These are phyloP conservation scores for Meriones unguiculatus DNA, from an alignment of 2,113 vertebrate species.

Conservation along the genomic window DNA sequence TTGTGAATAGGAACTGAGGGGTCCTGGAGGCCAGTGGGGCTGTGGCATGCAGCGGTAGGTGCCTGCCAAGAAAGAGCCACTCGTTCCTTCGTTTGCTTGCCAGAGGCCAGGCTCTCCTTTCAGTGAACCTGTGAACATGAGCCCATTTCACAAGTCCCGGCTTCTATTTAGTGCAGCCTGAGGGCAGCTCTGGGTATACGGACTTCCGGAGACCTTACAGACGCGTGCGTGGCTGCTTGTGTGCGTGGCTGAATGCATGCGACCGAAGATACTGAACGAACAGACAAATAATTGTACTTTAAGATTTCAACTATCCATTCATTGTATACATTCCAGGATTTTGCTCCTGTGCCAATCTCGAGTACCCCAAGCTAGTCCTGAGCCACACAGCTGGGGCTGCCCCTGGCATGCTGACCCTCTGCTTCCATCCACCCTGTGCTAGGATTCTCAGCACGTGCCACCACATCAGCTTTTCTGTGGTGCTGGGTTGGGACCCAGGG, in stretches of 20 bases:
- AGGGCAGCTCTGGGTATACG: background rate
- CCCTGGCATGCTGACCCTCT: background rate
- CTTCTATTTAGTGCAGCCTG: background rate
- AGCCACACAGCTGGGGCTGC: background rate
- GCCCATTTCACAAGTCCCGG: background rate
- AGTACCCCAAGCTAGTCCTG: background rate
- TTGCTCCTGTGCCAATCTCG: background rate
- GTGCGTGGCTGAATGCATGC: background rate
- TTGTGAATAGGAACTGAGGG: background rate
- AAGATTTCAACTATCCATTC: background rate
- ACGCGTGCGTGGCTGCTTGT: background rate
- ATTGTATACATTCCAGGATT: background rate
- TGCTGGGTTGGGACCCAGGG: background rate
- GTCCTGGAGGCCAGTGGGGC: background rate
- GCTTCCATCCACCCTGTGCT: background rate
- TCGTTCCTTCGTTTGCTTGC: background rate
- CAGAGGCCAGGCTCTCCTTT: background rate
- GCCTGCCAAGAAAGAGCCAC: background rate
- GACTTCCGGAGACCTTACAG: background rate
- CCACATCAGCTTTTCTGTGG: background rate
- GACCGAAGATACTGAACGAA: background rate
- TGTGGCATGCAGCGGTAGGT: background rate
- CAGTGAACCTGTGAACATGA: background rate
- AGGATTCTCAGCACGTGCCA: background rate
- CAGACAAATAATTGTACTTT: background rate